Conservation (phyloP, 2,888 invertebrate species). For the Micropterix aruncella region DNA sequence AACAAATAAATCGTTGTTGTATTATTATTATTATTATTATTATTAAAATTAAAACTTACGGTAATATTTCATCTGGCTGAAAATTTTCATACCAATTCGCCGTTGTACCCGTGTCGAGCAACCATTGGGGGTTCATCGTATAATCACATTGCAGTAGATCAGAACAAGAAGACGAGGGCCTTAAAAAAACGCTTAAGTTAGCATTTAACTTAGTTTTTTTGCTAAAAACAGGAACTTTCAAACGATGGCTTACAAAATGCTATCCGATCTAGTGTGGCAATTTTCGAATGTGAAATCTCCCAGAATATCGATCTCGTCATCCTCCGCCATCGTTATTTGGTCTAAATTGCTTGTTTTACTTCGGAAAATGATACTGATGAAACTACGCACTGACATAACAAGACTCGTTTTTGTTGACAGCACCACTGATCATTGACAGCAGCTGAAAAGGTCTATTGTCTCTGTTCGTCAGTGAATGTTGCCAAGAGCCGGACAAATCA, state of each 20-base stretch:
- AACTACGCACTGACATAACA: too few species aligned
- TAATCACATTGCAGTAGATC: constrained; percentile 39
- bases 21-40: too few species aligned
- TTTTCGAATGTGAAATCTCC: constrained; percentile 59
- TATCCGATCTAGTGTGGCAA: too few species aligned
- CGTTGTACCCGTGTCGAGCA: constrained; percentile 42
- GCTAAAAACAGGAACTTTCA: constrained; percentile 10
- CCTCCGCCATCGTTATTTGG: constrained; percentile 45
- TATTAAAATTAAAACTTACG: constrained; percentile 10
- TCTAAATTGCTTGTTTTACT: too few species aligned
- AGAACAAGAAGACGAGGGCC: constrained; percentile 26
- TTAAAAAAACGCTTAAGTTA: constrained; percentile 2
- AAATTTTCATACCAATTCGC: constrained; percentile 42
- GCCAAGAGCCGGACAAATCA: too few species aligned
- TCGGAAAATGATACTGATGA: too few species aligned
- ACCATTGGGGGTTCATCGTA: constrained; percentile 49
- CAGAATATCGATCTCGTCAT: constrained; percentile 59
- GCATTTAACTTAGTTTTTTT: constrained; percentile 4
- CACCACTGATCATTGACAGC: too few species aligned
- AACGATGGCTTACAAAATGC: constrained; percentile 6
- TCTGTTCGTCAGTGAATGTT: too few species aligned
- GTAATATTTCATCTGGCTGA: constrained; percentile 14
- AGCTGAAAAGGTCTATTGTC: too few species aligned
- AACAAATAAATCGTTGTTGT: too few species aligned
- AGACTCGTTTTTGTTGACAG: too few species aligned